Conservation (phyloP, 35 echinoderm and acorn worm genomes). For the Diadema setosum region DNA sequence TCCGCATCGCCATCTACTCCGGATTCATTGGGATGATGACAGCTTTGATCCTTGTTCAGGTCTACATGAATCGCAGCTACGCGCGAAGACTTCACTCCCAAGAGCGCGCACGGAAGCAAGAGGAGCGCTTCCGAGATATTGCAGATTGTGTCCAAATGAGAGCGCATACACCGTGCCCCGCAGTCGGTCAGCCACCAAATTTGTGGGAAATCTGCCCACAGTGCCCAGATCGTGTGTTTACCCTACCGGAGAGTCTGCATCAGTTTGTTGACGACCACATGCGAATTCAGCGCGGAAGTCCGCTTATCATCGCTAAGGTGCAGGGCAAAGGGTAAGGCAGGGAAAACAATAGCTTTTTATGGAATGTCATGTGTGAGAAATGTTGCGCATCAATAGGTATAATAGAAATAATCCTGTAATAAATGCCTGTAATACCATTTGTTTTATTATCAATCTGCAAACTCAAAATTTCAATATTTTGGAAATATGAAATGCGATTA, state of each 20-base stretch:
- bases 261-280: constrained; percentile 54
- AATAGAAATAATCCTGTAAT: no score
- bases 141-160: background rate
- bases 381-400: no score
- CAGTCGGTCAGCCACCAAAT: background rate
- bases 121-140: background rate
- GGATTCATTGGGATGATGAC: constrained; percentile 28
- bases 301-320: constrained; percentile 52
- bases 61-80: background rate
- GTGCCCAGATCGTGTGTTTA: background rate
- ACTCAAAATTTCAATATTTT: no score
- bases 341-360: no score
- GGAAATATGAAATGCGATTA: no score
- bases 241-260: constrained; percentile 27
- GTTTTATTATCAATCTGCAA: no score
- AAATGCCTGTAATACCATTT: no score
- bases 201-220: no score
- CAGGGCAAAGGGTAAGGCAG: constrained; percentile 55
- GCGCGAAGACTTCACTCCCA: background rate
- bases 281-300: background rate
- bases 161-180: background rate
- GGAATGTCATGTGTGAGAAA: no score
- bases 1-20: constrained; percentile 44
- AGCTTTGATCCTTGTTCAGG: background rate
- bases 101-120: background rate